Base-by-base conservation (phyloP, 2,888 invertebrate genomes). In the Odontocolon sp. region DNA sequence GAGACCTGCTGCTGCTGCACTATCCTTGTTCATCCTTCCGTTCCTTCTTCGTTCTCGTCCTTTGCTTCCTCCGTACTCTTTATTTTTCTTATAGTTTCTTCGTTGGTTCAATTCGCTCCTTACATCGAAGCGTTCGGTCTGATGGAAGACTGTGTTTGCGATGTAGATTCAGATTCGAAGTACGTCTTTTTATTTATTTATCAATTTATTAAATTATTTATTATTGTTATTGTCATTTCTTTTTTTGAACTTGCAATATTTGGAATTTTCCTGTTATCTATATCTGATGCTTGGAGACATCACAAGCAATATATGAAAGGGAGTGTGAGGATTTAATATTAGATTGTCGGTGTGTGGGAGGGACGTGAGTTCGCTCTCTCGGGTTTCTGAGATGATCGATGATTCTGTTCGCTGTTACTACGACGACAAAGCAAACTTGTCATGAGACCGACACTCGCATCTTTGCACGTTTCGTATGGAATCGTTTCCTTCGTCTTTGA, bases 321-420 rank as follows among this genome's bases (percentile, higher is more conserved):
- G 23, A 21, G 23, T 68, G 38, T 38, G 38, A 52, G 21, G 50
- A 64, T 50, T 50, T 59, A 59, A 59, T 47, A 64, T 64, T 45
- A 68, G 77, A 54, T 23, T 61, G 72, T 50, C 42, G 57, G 33
- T 31, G 68, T 57, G 77, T 77, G 77, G 77, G 77, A 64, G 77
- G 68, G 67, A 77, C 77, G 72, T 68, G 77, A 77, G 57, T 72
- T 68, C 68, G 77, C 77, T 77, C 59, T 72, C 77, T 68, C 72
- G 52, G 31, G 47, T 59, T 45, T 21, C 50, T 52, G 52, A 64
- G 77, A 77, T 77, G 77, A 77, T 77, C 77, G 72, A 77, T 77
- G 77, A 77, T 63, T 52, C 64, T 61, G 47, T 26, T 26, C 54
- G 45, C 47, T 56, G 61, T 54, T 45, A 42, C 71, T 54, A 33